Percentiles rank a stretch among this genome's conserved stretches.
phyloP scores from a whole-genome alignment of 1,140 invertebrate genomes.

The Mya arenaria region DNA sequence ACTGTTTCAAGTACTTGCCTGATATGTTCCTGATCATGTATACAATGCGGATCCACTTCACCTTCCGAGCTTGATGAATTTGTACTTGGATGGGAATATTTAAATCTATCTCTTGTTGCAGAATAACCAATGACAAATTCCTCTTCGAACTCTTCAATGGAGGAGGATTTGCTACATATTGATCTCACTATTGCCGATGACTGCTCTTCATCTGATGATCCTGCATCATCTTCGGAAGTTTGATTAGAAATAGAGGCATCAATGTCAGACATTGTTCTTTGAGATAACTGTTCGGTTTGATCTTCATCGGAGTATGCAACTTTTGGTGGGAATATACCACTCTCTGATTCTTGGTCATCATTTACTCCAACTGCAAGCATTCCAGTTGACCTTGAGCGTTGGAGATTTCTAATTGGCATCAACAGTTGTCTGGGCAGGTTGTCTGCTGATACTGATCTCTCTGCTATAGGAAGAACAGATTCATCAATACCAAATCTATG shows the following conservation, averaged over 20 bases:
- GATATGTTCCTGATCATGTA: conserved; percentile 28
- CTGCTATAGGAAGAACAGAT: conserved; percentile 61
- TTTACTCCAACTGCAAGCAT: conserved; percentile 63
- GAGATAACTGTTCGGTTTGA: conserved; percentile 9
- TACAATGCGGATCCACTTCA: background rate
- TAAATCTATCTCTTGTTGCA: background rate
- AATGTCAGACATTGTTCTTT: conserved; percentile 50
- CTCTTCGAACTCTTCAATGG: conserved; percentile 24
- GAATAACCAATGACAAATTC: conserved; percentile 37
- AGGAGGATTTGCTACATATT: conserved; percentile 31
- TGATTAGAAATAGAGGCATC: conserved; percentile 49
- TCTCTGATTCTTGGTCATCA: conserved; percentile 57
- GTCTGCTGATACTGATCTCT: conserved; percentile 62
- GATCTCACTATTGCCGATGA: conserved; percentile 46
- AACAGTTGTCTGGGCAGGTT: conserved; percentile 61
- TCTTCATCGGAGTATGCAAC: conserved; percentile 30
- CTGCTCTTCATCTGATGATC: conserved; percentile 2
- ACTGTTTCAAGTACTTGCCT: conserved; percentile 28
- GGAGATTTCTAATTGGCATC: conserved; percentile 39
- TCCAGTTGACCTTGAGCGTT: conserved; percentile 68
- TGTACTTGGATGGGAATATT: background rate
- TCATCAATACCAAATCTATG: conserved; percentile 70
- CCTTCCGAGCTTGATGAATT: conserved; percentile 11
- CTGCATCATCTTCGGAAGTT: conserved; percentile 23
- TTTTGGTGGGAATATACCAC: conserved; percentile 70